phyloP scores from a whole-genome alignment of 2,888 invertebrate genomes.

The Willowsia nigromaculata region DNA sequence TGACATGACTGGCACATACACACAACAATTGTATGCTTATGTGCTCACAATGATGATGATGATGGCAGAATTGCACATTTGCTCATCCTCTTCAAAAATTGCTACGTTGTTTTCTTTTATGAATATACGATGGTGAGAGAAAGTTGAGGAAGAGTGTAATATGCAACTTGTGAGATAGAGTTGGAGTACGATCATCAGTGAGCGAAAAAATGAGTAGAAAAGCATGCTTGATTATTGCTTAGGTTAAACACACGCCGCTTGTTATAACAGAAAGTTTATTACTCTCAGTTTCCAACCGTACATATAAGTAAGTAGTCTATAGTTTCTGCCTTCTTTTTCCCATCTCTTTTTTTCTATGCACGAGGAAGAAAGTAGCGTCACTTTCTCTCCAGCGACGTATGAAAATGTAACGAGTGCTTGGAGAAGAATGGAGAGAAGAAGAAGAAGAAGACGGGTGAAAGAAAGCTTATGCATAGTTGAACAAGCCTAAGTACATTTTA shows the following conservation, averaged over 20 bases:
- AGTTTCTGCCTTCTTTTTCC: not conserved
- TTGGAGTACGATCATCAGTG: not conserved
- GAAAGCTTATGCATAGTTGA: conserved; percentile 15
- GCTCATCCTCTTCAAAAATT: not conserved
- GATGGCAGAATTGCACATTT: conserved; percentile 7
- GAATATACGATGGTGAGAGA: not conserved
- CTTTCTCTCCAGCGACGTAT: conserved; percentile 18
- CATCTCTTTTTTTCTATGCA: not conserved
- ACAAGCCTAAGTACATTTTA: conserved; percentile 21
- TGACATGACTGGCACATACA: not conserved
- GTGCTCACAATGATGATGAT: not conserved
- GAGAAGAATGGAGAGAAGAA: not conserved
- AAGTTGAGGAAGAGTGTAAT: not conserved
- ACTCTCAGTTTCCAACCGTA: conserved; percentile 18
- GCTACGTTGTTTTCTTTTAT: not conserved
- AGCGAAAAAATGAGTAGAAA: not conserved
- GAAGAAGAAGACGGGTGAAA: not conserved
- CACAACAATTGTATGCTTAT: not conserved
- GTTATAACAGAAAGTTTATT: conserved; percentile 27
- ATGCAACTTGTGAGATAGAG: not conserved
- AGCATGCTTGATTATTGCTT: conserved; percentile 17
- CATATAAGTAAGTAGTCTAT: not conserved
- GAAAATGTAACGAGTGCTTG: conserved; percentile 5
- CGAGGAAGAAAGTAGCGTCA: not conserved
- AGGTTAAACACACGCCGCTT: conserved; percentile 2